Evolutionary conservation across 2,113 vertebrate genomes (phyloP).

Genomic region (Lophius piscatorius): DNA sequence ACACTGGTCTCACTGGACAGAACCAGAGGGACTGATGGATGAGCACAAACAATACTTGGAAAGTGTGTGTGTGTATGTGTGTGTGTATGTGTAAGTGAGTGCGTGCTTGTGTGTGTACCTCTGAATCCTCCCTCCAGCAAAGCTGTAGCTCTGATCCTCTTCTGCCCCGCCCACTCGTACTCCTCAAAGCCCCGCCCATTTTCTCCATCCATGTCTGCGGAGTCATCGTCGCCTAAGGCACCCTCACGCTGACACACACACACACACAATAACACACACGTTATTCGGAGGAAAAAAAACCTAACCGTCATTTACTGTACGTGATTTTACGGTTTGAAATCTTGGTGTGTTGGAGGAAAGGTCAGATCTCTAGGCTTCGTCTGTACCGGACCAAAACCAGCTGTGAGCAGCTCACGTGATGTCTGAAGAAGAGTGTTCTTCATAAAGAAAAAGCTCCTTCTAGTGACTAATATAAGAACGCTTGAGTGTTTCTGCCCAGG

Average conservation of each 20-base stretch:
- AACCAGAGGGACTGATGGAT: slow-evolving; percentile 46
- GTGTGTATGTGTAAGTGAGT: too few relatives aligned
- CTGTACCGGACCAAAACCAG: slow-evolving; percentile 14
- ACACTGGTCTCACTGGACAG: slow-evolving; percentile 28
- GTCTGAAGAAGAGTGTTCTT: too few relatives aligned
- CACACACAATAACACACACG: slow-evolving; percentile 30
- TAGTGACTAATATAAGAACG: too few relatives aligned
- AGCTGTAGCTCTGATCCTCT: slow-evolving; percentile 95
- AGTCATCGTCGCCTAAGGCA: slow-evolving; percentile 91
- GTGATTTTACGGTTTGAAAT: not conserved
- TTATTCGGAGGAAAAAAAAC: slow-evolving; percentile 9
- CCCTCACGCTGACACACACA: slow-evolving; percentile 90
- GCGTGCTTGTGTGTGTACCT: slow-evolving; percentile 77
- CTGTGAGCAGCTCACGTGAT: too few relatives aligned
- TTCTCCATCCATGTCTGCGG: slow-evolving; percentile 94
- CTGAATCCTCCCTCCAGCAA: slow-evolving; percentile 97
- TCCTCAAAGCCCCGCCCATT: slow-evolving; percentile 96
- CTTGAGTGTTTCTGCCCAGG: too few relatives aligned
- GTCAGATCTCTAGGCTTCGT: not conserved
- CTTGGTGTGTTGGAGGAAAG: not conserved
- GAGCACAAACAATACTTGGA: slow-evolving; percentile 10
- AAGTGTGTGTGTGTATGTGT: too few relatives aligned
- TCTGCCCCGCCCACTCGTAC: slow-evolving; percentile 99
- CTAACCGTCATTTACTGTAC: not conserved
- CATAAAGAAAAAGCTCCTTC: too few relatives aligned